Base-by-base conservation (phyloP, 2,888 invertebrate species). In the Eupsilia transversa region DNA sequence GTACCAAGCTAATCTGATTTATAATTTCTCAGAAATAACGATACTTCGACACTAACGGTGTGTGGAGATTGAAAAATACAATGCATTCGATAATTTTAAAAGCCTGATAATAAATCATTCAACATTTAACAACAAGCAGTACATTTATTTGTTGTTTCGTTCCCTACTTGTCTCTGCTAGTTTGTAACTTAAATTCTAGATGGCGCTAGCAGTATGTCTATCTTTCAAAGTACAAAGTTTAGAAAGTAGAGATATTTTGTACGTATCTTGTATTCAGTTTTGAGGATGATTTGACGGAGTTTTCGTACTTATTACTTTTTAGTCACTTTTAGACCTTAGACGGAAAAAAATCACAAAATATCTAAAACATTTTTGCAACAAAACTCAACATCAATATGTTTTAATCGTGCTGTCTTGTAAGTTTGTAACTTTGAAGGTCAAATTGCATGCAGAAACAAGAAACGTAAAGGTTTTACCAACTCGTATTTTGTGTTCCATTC, bases 381-480 rank as follows among this genome's bases (percentile, higher is more conserved):
- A 61, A 54, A 54, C 3, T n/a, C 60, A 49, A 41, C 14, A 14
- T 23, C 10, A 14, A 10, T 23, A 5, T 14, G 1, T 33, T 17
- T 17, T 56, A 9, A 14, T 41, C 27, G 41, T 38, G 75, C 30
- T 38, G 38, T 38, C 38, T 38, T 38, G 54, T 35, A n/a, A n/a
- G n/a, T 23, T 41, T 73, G 80, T 56, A 56, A 76, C 54, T 75
- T 76, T 81, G 33, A 82, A 77, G 77, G 77, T 76, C 76, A 82
- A 81, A 75, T 77, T 76, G 61, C 77, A 77, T 82, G 82, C 33
- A 79, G 20, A 46, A 20, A 49, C 46, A 52, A 60, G 14, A 71
- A 57, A 43, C 14, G 12, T 57, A 23, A 33, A 71, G 23, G n/a
- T 20, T 72, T 73, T 59, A 35, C 23, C 38, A 46, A 65, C 9